Evolutionary conservation across 2,888 invertebrate genomes (phyloP), one percentile per base, ranked within the genome.

Genomic region (Epinotia bilunana): DNA sequence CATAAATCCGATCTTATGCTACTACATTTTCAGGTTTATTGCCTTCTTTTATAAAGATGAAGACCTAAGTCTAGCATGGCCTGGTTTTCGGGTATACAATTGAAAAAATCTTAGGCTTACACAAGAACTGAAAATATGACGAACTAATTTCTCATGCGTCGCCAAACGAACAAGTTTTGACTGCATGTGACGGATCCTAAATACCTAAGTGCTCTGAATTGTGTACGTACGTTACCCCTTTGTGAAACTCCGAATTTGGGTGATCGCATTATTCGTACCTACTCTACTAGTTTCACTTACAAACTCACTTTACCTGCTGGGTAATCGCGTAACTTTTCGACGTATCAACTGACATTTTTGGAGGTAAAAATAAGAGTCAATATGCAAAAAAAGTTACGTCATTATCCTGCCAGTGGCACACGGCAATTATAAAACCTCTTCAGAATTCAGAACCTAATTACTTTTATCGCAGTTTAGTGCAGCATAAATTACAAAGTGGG

Each of bases 1-100:
- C 53, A 60, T 74, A 74, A 74, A 74, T 74, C n/a, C 28, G 20
- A 71, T 64, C 33, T 64, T 58, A 39, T 53, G 28, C 53, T 63
- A 53, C 67, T 62, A 61, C n/a, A n/a, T 43, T 64, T 74, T 64
- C 13, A 55, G 11, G 39, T 64, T 74, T 71, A 71, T 70, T 70
- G 18, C 23, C 58, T 58, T 61, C 0, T 73, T 73, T 73, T 69
- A 60, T 69, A n/a, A 69, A 69, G 58, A 60, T 60, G 13, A 60
- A 69, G 23, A 69, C 23, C 58, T 60, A 58, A 60, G 23, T 46
- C 46, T n/a, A 58, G 23, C 43, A n/a, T 58, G n/a, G 23, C 58
- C 23, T 12, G 58, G 60, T 46, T 60, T 69, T 60, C 16, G 9
- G 23, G 13, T 23, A 60, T 23, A 23, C 18, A 18, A 33, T 18